Evolutionary conservation across 2,888 invertebrate species (phyloP).

Genomic region (Sarcophaga caerulescens): DNA sequence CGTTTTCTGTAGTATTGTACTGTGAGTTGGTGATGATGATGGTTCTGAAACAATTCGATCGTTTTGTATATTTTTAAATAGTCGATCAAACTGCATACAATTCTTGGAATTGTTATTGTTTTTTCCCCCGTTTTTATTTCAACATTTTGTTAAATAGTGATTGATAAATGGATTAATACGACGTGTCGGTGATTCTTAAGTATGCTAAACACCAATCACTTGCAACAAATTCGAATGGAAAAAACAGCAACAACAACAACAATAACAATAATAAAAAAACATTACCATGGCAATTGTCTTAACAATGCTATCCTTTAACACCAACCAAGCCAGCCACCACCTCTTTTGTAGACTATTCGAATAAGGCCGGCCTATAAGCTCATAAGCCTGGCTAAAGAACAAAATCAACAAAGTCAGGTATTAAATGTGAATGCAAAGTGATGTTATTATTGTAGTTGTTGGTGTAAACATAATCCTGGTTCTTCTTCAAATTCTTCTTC

Average conservation of each 20-base stretch:
- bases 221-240: conserved; percentile 24
- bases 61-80: conserved; percentile 35
- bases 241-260: conserved; percentile 5
- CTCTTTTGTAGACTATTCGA: no score
- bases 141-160: conserved; percentile 61
- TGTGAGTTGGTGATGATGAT: conserved; percentile 22
- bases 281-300: no score
- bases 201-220: conserved; percentile 41
- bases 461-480: conserved; percentile 59
- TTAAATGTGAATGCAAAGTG: background rate
- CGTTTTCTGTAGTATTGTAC: background rate
- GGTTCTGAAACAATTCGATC: conserved; percentile 51
- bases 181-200: conserved; percentile 67
- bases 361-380: no score
- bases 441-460: conserved; percentile 19
- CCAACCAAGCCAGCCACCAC: no score
- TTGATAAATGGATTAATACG: conserved; percentile 68
- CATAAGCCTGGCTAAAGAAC: no score
- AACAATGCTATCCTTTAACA: background rate
- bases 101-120: conserved; percentile 59
- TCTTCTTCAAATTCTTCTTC: conserved; percentile 10
- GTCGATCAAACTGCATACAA: conserved; percentile 42
- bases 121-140: no score
- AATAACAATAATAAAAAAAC: no score
- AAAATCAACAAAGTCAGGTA: no score